These are phyloP conservation scores for Channallabes apus DNA, from an alignment of 2,797 vertebrate species.

Conservation along the genomic window DNA sequence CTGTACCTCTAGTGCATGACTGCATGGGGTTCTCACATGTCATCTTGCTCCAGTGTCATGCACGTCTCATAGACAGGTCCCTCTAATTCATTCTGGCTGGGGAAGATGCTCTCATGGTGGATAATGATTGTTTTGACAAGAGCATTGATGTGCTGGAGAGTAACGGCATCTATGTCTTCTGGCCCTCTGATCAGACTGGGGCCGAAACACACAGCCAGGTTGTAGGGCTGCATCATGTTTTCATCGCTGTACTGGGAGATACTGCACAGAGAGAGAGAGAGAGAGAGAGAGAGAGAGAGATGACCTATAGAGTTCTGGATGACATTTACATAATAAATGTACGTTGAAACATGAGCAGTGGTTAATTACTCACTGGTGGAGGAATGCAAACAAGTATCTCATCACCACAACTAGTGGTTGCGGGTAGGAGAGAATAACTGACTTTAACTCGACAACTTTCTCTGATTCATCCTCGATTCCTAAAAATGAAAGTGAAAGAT, in stretches of 20 bases:
- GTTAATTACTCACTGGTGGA: conserved; percentile 83
- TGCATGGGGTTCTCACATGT: conserved; percentile 65
- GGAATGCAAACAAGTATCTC: conserved; percentile 89
- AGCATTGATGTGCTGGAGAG: conserved; percentile 81
- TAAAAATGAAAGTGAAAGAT: conserved; percentile 55
- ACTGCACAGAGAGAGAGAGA: conserved; percentile 60
- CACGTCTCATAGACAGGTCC: conserved; percentile 86
- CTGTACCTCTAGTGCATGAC: neutral
- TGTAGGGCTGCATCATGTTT: conserved; percentile 95
- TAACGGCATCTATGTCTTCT: conserved; percentile 74
- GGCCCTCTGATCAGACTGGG: conserved; percentile 80
- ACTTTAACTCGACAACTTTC: conserved; percentile 72
- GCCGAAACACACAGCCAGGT: conserved; percentile 90
- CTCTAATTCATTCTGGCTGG: conserved; percentile 66
- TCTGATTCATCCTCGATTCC: conserved; percentile 77
- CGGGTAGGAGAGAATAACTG: conserved; percentile 72
- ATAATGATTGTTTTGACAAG: conserved; percentile 82
- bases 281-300: neutral
- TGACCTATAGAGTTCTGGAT: neutral
- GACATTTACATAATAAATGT: neutral
- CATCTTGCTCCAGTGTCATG: conserved; percentile 78
- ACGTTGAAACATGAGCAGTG: neutral
- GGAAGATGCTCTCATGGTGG: conserved; percentile 80
- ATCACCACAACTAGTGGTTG: conserved; percentile 75
- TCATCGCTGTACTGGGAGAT: conserved; percentile 90